Percentiles rank a stretch among this genome's conserved stretches.
Evolutionary conservation across 1,140 invertebrate species (phyloP).

Genomic region (Diachasmimorpha longicaudata): DNA sequence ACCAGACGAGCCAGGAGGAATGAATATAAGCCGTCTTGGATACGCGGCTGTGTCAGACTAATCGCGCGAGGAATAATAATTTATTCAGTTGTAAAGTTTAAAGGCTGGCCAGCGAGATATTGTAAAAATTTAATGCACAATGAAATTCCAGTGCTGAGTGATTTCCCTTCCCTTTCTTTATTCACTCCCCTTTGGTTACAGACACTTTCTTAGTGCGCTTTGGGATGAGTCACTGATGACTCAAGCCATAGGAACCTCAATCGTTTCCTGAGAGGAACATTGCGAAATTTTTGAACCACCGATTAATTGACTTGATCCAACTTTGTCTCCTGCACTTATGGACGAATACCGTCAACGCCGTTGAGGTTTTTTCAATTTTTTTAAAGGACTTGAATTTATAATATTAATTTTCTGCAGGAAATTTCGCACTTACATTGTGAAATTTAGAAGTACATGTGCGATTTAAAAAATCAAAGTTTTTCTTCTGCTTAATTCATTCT

Average conservation of each 20-base stretch:
- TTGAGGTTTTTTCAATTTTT: no score
- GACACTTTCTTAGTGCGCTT: slow-evolving; percentile 14
- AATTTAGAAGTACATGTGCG: no score
- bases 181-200: background rate
- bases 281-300: background rate
- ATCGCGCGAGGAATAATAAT: background rate
- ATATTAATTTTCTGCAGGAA: no score
- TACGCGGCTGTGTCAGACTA: background rate
- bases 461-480: no score
- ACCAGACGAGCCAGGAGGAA: background rate
- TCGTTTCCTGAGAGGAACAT: slow-evolving; percentile 44
- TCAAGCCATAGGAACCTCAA: slow-evolving; percentile 48
- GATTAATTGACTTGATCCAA: background rate
- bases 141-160: slow-evolving; percentile 47
- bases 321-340: no score
- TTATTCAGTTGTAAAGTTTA: background rate
- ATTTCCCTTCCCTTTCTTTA: background rate
- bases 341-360: no score
- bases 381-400: no score
- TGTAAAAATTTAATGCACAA: slow-evolving; percentile 30
- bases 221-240: slow-evolving; percentile 41
- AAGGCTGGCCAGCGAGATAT: background rate
- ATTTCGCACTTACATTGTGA: no score
- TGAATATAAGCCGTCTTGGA: background rate
- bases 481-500: no score